Conservation (phyloP, 2,797 vertebrate genomes). For the Glyptemys insculpta region DNA sequence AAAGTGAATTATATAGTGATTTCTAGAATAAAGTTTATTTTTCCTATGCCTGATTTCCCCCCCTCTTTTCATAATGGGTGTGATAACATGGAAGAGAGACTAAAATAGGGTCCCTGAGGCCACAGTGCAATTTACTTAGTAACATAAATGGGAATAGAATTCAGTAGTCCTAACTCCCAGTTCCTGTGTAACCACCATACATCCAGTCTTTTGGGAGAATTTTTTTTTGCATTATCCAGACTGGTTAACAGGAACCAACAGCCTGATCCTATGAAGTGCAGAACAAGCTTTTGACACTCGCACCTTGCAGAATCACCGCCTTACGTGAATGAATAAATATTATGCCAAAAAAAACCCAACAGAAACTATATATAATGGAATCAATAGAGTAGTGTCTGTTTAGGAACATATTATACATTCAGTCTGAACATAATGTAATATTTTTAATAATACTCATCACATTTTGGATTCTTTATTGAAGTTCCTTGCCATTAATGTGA, state of each 20-base stretch:
- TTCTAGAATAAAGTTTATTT: neutral
- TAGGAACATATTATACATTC: too few species aligned
- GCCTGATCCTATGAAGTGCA: neutral
- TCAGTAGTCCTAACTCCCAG: neutral
- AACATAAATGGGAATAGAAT: neutral
- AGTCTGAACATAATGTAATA: too few species aligned
- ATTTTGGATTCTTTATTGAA: neutral
- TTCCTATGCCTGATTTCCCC: neutral
- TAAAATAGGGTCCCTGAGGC: neutral
- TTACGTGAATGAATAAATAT: neutral
- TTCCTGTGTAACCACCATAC: rapidly evolving
- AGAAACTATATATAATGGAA: neutral
- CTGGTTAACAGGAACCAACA: neutral
- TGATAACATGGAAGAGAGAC: neutral
- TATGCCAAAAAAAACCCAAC: neutral
- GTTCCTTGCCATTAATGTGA: neutral
- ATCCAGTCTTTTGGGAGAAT: neutral
- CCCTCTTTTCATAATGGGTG: neutral
- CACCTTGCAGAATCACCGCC: neutral
- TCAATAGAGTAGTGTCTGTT: neutral
- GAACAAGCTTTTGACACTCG: neutral
- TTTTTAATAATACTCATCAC: too few species aligned
- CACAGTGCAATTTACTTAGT: neutral
- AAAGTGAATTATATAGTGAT: neutral
- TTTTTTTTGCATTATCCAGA: neutral